Evolutionary conservation across 1,140 invertebrate genomes (phyloP).

Genomic region (Rhagoletis pomonella): DNA sequence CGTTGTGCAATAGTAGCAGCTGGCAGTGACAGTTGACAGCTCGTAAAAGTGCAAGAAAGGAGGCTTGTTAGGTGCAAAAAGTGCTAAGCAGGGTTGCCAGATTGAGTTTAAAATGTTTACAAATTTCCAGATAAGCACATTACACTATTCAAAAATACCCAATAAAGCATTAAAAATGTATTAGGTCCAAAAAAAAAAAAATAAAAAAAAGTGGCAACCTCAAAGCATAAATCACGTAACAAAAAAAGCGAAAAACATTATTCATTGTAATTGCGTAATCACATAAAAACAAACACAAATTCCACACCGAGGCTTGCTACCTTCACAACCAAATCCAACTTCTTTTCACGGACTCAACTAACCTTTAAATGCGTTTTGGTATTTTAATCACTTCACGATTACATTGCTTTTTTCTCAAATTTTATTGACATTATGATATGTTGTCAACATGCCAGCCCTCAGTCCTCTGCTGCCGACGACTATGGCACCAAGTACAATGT

Average conservation of each 20-base stretch:
- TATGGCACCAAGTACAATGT: neutral
- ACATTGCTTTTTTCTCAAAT: neutral
- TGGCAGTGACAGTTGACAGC: neutral
- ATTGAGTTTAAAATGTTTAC: neutral
- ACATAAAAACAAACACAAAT: neutral
- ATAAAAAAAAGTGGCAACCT: neutral
- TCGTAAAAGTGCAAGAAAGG: constrained; percentile 23
- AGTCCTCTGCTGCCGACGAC: neutral
- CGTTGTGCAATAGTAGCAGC: neutral
- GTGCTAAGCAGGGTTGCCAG: neutral
- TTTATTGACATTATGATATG: neutral
- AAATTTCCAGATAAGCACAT: neutral
- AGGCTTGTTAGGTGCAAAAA: neutral
- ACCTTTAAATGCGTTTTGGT: neutral
- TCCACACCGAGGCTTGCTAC: neutral
- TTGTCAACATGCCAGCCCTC: neutral
- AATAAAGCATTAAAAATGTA: neutral
- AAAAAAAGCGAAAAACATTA: neutral
- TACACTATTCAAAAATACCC: neutral
- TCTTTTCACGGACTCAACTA: neutral
- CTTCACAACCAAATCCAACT: neutral
- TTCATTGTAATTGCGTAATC: neutral
- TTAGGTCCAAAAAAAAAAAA: too few species aligned
- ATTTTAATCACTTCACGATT: neutral
- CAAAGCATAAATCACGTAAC: neutral